Evolutionary conservation across 1,140 invertebrate genomes (phyloP).

Genomic region (Oscheius sp.): DNA sequence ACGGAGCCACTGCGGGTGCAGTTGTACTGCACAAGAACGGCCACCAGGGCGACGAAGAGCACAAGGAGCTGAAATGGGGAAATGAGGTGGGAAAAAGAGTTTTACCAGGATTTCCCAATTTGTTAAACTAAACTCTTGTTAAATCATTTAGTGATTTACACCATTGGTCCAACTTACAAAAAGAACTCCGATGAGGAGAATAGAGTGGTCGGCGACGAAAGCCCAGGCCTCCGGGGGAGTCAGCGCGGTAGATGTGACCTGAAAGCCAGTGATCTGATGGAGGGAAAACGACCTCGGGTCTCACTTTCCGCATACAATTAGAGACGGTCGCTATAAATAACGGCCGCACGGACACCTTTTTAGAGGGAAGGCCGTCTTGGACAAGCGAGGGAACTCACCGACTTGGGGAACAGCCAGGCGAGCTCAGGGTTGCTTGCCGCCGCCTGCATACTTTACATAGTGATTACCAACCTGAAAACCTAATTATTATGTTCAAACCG

Average conservation of each 20-base stretch:
- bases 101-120: not conserved
- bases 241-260: constrained; percentile 21
- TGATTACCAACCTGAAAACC: not conserved
- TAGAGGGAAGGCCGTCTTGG: not conserved
- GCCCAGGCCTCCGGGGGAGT: not conserved
- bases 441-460: not conserved
- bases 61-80: constrained; percentile 15
- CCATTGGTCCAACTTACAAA: constrained; percentile 20
- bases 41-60: constrained; percentile 13
- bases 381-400: not conserved
- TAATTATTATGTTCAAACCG: too few relatives aligned
- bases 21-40: constrained; percentile 28
- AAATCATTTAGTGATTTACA: not conserved
- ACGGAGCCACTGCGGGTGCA: constrained; percentile 4
- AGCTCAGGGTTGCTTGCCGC: constrained; percentile 1
- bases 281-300: not conserved
- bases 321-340: not conserved
- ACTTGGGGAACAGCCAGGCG: constrained; percentile 26
- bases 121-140: not conserved
- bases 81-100: not conserved
- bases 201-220: constrained; percentile 21
- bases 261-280: not conserved
- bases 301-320: not conserved
- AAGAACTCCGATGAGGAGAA: constrained; percentile 10
- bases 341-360: not conserved